Conservation (phyloP, 2,113 vertebrate species). For the Melanerpes formicivorus region DNA sequence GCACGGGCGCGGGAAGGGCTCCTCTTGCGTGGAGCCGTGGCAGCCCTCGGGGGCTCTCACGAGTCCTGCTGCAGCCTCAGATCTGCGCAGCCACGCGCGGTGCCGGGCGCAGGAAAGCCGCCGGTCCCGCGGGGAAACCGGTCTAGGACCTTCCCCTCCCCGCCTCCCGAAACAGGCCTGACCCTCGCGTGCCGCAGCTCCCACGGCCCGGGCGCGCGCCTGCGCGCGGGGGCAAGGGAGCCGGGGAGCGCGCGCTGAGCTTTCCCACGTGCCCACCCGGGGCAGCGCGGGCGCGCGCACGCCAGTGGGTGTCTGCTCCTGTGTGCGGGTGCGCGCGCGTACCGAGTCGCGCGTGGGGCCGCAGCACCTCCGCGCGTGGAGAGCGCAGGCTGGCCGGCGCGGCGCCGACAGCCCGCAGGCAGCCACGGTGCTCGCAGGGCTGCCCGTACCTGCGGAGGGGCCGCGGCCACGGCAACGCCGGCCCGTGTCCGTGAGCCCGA, state of each 20-base stretch:
- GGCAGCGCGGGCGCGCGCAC: not conserved
- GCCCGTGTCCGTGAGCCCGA: not conserved
- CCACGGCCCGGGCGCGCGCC: not conserved
- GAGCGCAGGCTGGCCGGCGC: not conserved
- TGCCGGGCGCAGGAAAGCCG: not conserved
- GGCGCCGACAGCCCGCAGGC: not conserved
- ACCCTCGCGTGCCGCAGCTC: not conserved
- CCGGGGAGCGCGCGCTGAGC: not conserved
- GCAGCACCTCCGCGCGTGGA: not conserved
- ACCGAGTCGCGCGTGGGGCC: not conserved
- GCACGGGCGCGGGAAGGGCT: not conserved
- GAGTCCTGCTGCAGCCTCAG: not conserved
- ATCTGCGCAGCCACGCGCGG: accelerated
- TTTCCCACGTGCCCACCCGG: not conserved
- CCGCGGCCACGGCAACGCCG: not conserved
- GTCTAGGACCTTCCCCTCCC: not conserved
- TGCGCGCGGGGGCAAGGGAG: not conserved
- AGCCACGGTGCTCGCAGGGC: not conserved
- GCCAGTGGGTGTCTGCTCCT: not conserved
- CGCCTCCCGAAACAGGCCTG: not conserved
- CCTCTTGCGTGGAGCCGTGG: accelerated
- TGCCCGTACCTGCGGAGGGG: not conserved
- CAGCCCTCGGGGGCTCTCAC: accelerated
- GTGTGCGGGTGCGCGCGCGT: not conserved
- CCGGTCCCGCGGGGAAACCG: not conserved